Conservation (phyloP, 2,888 invertebrate species). For the Perdita meconis region DNA sequence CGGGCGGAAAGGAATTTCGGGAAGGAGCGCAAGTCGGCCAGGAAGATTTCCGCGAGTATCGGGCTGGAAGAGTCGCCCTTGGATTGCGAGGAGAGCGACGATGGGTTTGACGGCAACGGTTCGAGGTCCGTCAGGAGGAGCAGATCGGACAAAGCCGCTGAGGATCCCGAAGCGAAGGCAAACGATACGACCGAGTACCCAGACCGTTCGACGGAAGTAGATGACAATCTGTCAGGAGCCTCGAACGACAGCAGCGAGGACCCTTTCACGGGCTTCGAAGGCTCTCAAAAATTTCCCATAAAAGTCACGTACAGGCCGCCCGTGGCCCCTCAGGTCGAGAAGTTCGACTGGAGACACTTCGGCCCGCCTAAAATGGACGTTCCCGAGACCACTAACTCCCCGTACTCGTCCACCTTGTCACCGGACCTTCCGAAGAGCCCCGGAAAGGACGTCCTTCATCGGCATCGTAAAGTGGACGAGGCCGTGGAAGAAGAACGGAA, state of each 20-base stretch:
- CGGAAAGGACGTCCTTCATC: conserved; percentile 70
- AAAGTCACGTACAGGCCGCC: conserved; percentile 71
- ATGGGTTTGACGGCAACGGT: neutral
- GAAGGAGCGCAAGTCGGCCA: neutral
- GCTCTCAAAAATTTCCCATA: conserved; percentile 76
- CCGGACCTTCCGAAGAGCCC: conserved; percentile 76
- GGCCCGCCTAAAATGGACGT: conserved; percentile 74
- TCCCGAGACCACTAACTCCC: conserved; percentile 50
- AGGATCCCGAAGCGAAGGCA: neutral
- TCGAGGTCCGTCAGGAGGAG: conserved; percentile 18
- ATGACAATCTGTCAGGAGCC: conserved; percentile 6
- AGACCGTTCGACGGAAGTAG: conserved; percentile 18
- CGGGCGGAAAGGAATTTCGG: conserved; percentile 24
- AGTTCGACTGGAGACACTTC: conserved; percentile 80
- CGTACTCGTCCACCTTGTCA: conserved; percentile 44
- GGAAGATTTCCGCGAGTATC: neutral
- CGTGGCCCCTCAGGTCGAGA: conserved; percentile 70
- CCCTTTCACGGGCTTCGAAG: conserved; percentile 75
- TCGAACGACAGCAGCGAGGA: conserved; percentile 61
- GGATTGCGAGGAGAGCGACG: conserved; percentile 24
- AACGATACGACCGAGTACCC: conserved; percentile 25
- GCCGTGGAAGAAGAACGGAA: conserved; percentile 33
- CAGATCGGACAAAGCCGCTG: conserved; percentile 15
- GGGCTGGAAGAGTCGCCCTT: neutral
- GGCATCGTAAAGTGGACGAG: conserved; percentile 65